Evolutionary conservation across 2,888 invertebrate species (phyloP).

Genomic region (Lamellibrachia satsuma): DNA sequence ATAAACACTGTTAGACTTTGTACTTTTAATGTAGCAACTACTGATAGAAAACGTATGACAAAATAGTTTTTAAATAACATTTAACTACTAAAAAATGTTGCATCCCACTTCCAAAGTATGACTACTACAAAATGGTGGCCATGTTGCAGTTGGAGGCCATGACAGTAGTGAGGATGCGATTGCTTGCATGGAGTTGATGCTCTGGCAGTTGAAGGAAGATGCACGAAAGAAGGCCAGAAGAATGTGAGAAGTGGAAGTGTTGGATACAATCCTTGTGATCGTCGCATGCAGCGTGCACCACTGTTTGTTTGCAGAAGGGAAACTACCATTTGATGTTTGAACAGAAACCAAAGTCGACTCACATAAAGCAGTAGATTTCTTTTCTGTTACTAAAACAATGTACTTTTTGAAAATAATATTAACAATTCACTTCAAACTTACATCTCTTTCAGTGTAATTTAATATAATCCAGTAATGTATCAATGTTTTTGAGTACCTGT

Average conservation of each 20-base stretch:
- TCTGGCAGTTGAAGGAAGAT: slow-evolving; percentile 89
- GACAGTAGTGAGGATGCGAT: slow-evolving; percentile 97
- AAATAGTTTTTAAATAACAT: neutral
- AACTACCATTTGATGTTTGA: no score
- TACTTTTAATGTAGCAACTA: neutral
- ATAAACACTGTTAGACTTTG: no score
- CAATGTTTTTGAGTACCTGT: neutral
- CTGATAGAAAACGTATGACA: neutral
- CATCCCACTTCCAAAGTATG: no score
- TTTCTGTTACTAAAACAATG: no score
- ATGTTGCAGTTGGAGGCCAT: slow-evolving; percentile 80
- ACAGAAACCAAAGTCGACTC: no score
- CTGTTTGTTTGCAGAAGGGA: no score
- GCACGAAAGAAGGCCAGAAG: slow-evolving; percentile 69
- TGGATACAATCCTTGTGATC: neutral
- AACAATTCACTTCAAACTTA: neutral
- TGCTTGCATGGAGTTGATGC: slow-evolving; percentile 91
- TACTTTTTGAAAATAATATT: neutral
- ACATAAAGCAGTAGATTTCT: no score
- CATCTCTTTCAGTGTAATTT: neutral
- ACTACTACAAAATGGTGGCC: neutral
- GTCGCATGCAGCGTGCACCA: neutral
- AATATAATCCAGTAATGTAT: neutral
- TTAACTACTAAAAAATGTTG: neutral
- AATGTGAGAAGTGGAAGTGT: slow-evolving; percentile 18